These are phyloP conservation scores for Lemur catta DNA, from an alignment of 2,797 vertebrate species.

Conservation along the genomic window DNA sequence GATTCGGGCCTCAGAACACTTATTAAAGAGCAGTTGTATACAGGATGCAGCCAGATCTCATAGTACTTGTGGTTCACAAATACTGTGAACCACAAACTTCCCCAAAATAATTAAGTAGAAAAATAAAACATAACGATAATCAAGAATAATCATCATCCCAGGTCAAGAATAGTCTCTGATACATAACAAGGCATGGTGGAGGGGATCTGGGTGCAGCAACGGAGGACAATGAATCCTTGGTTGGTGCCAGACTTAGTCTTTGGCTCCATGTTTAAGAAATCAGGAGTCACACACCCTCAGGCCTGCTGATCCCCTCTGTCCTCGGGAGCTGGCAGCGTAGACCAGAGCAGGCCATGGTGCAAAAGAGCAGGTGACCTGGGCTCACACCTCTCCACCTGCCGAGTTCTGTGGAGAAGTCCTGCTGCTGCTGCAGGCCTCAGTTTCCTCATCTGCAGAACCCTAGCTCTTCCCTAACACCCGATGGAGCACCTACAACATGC, in stretches of 20 bases:
- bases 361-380: neutral
- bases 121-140: neutral
- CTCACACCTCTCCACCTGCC: neutral
- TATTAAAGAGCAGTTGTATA: neutral
- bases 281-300: neutral
- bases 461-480: neutral
- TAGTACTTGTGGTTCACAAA: neutral
- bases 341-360: neutral
- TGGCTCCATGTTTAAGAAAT: neutral
- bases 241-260: neutral
- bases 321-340: neutral
- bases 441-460: neutral
- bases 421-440: neutral
- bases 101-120: neutral
- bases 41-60: neutral
- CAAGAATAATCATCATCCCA: neutral
- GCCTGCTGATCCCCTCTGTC: neutral
- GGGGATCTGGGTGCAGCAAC: neutral
- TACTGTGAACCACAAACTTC: neutral
- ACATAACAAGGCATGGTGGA: neutral
- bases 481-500: neutral
- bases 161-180: neutral
- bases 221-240: neutral
- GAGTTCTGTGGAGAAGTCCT: neutral
- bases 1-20: neutral